Evolutionary conservation across 2,888 invertebrate species (phyloP), one percentile per base, ranked within the genome.

Genomic region (Apocheima hispidaria): DNA sequence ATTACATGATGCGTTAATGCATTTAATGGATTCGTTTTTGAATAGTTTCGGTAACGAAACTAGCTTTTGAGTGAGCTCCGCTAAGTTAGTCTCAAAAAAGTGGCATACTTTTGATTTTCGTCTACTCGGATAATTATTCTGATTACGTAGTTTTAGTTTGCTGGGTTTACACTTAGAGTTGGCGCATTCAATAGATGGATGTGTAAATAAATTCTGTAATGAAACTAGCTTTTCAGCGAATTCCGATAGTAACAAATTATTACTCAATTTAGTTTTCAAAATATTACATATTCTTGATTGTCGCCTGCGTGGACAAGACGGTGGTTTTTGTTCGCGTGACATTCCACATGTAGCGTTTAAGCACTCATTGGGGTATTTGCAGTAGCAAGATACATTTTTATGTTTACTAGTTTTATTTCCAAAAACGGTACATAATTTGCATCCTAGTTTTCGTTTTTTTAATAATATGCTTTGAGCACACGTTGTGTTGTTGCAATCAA

Each of bases 401-500:
- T 38, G 18, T 10, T 38, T 18, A 16, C 10, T n/a, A 7, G 2
- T 26, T 14, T n/a, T 16, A 16, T 26, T 44, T 9, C 14, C 3
- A 14, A 16, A 44, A 26, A 44, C 9, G 5, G n/a, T 43, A 23
- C 43, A 23, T 14, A 43, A 14, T 16, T 6, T 14, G 10, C 14
- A 14, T 26, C 4, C 9, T 4, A n/a, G 21, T 41, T 41, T 12
- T 20, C 7, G 48, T 36, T 14, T 28, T 18, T 40, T 30, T 30
- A 18, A 10, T 30, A 18, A 10, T 28, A 5, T 10, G n/a, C n/a
- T 2, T 40, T 28, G 46, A 14, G 14, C 21, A 60, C 66, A 63
- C 2, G 28, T 59, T 30, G 38, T 40, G 2, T 55, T 44, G 23
- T 35, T 52, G 30, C 61, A 63, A 36, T 66, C 58, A 7, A 54